Percentiles rank a stretch among this genome's conserved stretches.
phyloP scores from a whole-genome alignment of 2,888 invertebrate genomes.

The Baccha elongata region DNA sequence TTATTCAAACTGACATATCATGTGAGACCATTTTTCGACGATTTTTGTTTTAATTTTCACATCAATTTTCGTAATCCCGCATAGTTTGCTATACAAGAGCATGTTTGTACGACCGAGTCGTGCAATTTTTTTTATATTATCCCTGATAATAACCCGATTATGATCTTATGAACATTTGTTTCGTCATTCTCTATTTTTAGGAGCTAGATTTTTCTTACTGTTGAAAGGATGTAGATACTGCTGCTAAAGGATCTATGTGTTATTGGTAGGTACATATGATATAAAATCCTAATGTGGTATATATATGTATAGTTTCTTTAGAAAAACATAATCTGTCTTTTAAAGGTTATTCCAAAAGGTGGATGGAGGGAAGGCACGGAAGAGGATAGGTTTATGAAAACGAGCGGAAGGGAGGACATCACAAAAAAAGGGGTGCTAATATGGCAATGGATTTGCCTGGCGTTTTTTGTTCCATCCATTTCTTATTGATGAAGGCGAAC shows the following conservation, averaged over 20 bases:
- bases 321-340: slow-evolving; percentile 63
- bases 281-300: not conserved
- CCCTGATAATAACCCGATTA: slow-evolving; percentile 68
- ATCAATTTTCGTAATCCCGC: no score
- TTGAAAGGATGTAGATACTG: slow-evolving; percentile 44
- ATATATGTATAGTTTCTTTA: slow-evolving; percentile 21
- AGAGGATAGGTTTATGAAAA: slow-evolving; percentile 14
- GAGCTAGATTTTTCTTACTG: slow-evolving; percentile 39
- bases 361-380: not conserved
- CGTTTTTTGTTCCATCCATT: not conserved
- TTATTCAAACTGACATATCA: no score
- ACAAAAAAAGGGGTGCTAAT: slow-evolving; percentile 67
- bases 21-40: no score
- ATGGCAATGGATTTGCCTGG: slow-evolving; percentile 52
- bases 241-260: not conserved
- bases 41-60: no score
- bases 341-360: slow-evolving; percentile 5
- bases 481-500: slow-evolving; percentile 9
- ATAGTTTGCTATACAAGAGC: not conserved
- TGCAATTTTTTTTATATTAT: slow-evolving; percentile 7
- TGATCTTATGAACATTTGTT: slow-evolving; percentile 63
- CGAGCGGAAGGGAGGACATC: slow-evolving; percentile 40
- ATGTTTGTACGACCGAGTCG: not conserved
- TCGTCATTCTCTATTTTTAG: slow-evolving; percentile 38
- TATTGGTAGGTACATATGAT: not conserved